These are phyloP conservation scores for Tetragonula clypearis DNA, from an alignment of 1,140 invertebrate genomes.

Conservation along the genomic window DNA sequence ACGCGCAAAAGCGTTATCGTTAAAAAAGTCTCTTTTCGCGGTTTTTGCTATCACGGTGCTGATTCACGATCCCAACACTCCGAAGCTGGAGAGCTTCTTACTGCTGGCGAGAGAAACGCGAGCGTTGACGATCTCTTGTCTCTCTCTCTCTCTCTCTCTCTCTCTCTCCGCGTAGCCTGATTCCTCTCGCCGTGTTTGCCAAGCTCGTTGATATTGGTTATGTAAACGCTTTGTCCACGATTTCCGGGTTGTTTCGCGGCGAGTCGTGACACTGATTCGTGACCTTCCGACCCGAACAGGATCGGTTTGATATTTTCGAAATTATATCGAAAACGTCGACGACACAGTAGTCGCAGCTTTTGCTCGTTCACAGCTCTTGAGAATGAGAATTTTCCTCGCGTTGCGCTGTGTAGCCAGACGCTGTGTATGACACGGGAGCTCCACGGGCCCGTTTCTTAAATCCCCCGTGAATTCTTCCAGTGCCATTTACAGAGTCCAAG, in stretches of 20 bases:
- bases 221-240: conserved; percentile 5
- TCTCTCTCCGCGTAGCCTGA: background rate
- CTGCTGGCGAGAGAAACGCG: background rate
- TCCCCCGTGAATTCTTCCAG: conserved; percentile 83
- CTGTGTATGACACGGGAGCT: conserved; percentile 83
- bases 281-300: background rate
- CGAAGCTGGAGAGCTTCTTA: background rate
- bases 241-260: conserved; percentile 17
- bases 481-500: conserved; percentile 82
- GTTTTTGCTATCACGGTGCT: conserved; percentile 24
- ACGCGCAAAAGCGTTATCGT: conserved; percentile 40
- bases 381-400: conserved; percentile 21
- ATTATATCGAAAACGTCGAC: background rate
- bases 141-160: background rate
- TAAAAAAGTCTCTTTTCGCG: conserved; percentile 12
- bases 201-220: conserved; percentile 15
- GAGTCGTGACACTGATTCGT: background rate
- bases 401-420: conserved; percentile 77
- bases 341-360: background rate
- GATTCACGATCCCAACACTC: conserved; percentile 28
- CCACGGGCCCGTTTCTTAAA: conserved; percentile 79
- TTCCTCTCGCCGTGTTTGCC: background rate
- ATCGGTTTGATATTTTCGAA: conserved; percentile 33
- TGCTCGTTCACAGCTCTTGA: background rate
- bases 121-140: conserved; percentile 19